Evolutionary conservation across 2,888 invertebrate species (phyloP).

Genomic region (Drosophila austrosaltans): DNA sequence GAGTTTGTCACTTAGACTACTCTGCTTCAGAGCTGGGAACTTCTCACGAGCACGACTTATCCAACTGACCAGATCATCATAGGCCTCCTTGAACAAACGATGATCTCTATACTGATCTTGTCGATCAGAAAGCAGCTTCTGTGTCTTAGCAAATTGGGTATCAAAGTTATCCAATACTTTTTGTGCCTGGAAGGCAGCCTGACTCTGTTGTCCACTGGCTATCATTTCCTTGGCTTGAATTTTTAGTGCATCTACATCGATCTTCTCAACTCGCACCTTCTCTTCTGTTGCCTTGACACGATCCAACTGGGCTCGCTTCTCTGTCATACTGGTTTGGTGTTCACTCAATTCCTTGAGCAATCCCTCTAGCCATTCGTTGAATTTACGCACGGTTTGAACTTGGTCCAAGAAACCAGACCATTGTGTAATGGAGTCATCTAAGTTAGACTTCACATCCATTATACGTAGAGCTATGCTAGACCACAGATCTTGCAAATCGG

Average conservation of each 20-base stretch:
- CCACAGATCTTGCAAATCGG: slow-evolving; percentile 95
- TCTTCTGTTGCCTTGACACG: slow-evolving; percentile 93
- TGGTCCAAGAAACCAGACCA: slow-evolving; percentile 96
- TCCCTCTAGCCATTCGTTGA: slow-evolving; percentile 90
- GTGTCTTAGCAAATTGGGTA: slow-evolving; percentile 89
- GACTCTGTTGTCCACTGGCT: slow-evolving; percentile 92
- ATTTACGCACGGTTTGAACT: slow-evolving; percentile 92
- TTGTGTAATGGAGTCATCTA: slow-evolving; percentile 95
- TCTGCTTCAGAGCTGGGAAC: slow-evolving; percentile 93
- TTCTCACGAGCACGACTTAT: slow-evolving; percentile 94
- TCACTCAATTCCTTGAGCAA: slow-evolving; percentile 89
- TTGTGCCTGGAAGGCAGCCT: slow-evolving; percentile 92
- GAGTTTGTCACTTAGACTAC: slow-evolving; percentile 92
- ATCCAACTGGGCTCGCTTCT: slow-evolving; percentile 93
- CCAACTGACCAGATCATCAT: slow-evolving; percentile 95
- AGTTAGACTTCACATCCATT: slow-evolving; percentile 93
- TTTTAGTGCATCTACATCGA: slow-evolving; percentile 93
- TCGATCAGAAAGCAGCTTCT: slow-evolving; percentile 89
- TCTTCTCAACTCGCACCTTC: slow-evolving; percentile 93
- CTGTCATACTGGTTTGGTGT: slow-evolving; percentile 91
- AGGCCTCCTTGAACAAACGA: slow-evolving; percentile 94
- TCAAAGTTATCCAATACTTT: slow-evolving; percentile 94
- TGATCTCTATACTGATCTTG: slow-evolving; percentile 95
- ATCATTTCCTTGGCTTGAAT: slow-evolving; percentile 94
- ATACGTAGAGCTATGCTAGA: slow-evolving; percentile 93